These are phyloP conservation scores for Mormyrus iriodes DNA, from an alignment of 2,113 vertebrate genomes.

Conservation along the genomic window DNA sequence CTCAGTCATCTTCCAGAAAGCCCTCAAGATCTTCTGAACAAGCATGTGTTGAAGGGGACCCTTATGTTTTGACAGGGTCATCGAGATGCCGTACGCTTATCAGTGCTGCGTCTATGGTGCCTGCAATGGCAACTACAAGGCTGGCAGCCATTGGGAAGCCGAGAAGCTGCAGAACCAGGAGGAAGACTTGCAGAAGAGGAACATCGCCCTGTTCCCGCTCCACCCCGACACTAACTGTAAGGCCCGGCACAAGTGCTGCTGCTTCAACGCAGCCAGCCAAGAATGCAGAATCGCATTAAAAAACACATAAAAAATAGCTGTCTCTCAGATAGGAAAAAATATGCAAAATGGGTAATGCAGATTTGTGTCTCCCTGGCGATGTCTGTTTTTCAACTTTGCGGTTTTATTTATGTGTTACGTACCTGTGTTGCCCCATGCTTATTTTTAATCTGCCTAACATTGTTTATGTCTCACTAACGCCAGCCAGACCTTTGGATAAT, in stretches of 20 bases:
- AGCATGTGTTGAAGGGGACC: background rate
- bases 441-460: background rate
- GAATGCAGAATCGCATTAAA: background rate
- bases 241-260: conserved; percentile 22
- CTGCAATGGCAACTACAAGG: conserved; percentile 70
- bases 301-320: background rate
- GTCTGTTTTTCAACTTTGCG: background rate
- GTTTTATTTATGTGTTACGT: background rate
- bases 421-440: background rate
- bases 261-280: background rate
- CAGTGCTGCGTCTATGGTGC: conserved; percentile 86
- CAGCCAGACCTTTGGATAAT: background rate
- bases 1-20: background rate
- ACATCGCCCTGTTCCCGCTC: conserved; percentile 64
- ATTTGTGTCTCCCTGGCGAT: background rate
- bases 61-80: conserved; percentile 60
- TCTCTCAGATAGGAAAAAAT: background rate
- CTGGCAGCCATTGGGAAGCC: conserved; percentile 63
- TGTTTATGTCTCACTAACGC: background rate
- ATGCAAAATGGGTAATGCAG: background rate
- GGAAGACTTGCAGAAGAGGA: conserved; percentile 72
- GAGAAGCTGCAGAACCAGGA: conserved; percentile 64
- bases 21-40: background rate
- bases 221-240: conserved; percentile 78
- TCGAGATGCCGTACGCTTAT: conserved; percentile 89